Evolutionary conservation across 2,113 vertebrate genomes (phyloP).

Genomic region (Connochaetes taurinus): DNA sequence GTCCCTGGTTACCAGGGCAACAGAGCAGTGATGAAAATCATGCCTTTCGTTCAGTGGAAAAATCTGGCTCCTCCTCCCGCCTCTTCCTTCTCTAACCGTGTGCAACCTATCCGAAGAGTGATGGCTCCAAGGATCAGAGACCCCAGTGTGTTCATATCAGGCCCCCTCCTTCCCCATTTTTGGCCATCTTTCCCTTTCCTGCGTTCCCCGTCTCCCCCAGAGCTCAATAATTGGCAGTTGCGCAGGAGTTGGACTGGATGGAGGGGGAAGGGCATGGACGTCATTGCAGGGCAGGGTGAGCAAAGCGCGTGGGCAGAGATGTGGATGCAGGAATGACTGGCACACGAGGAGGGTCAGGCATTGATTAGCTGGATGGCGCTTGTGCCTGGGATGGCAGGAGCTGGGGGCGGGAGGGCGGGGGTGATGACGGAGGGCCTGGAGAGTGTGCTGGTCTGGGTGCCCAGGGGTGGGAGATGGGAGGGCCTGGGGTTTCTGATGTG

Average conservation of each 20-base stretch:
- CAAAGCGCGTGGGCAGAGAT: conserved; percentile 52
- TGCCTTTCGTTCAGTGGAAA: conserved; percentile 67
- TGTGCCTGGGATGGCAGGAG: background rate
- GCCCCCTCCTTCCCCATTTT: background rate
- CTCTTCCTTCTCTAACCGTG: conserved; percentile 32
- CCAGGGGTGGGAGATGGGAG: background rate
- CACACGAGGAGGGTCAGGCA: background rate
- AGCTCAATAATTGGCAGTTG: conserved; percentile 28
- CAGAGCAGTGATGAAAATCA: conserved; percentile 74
- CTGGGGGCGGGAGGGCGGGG: background rate
- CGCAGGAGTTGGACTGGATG: conserved; percentile 47
- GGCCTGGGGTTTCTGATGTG: background rate
- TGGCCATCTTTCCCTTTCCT: background rate
- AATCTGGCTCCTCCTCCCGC: conserved; percentile 60
- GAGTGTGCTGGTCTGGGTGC: background rate
- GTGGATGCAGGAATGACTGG: background rate
- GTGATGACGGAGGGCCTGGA: background rate
- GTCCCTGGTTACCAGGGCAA: conserved; percentile 74
- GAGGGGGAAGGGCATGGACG: conserved; percentile 42
- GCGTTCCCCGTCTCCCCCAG: background rate
- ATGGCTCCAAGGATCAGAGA: background rate
- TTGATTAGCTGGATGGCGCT: background rate
- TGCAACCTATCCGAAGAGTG: conserved; percentile 21
- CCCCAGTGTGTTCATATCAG: background rate
- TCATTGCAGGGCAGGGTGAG: conserved; percentile 43